Evolutionary conservation across 2,888 invertebrate genomes (phyloP).

Genomic region (Electrophaes corylata): DNA sequence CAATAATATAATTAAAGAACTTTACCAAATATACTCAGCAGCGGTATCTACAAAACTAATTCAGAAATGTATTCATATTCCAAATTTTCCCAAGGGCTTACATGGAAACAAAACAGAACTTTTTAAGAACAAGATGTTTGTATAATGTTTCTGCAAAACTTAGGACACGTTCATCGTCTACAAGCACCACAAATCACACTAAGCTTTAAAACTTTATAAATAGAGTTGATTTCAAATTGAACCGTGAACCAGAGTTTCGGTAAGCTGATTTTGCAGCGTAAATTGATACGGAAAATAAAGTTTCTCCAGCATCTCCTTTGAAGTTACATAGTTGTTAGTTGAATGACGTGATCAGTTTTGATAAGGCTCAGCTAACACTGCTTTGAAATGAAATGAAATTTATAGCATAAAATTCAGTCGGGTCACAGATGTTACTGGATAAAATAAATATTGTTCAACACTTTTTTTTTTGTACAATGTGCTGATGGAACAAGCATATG

Average conservation of each 20-base stretch:
- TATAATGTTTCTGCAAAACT: slow-evolving; percentile 14
- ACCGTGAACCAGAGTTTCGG: slow-evolving; percentile 3
- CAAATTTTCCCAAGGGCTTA: background rate
- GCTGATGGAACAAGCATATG: too few relatives aligned
- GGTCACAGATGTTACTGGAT: too few relatives aligned
- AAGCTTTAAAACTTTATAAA: background rate
- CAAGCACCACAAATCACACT: slow-evolving; percentile 3
- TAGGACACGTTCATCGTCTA: slow-evolving; percentile 17
- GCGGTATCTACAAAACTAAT: too few relatives aligned
- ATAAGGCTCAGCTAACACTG: background rate
- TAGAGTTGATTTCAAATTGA: slow-evolving; percentile 9
- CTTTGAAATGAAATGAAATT: too few relatives aligned
- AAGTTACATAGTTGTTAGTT: slow-evolving; percentile 2
- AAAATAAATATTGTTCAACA: too few relatives aligned
- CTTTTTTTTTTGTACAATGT: too few relatives aligned
- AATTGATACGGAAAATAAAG: slow-evolving; percentile 35
- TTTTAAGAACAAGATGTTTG: slow-evolving; percentile 19
- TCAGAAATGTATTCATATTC: too few relatives aligned
- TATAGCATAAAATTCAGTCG: too few relatives aligned
- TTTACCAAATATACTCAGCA: too few relatives aligned
- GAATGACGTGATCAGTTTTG: background rate
- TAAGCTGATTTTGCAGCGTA: slow-evolving; percentile 35
- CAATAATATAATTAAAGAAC: too few relatives aligned
- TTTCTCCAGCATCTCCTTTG: slow-evolving; percentile 20
- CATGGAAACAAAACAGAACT: slow-evolving; percentile 4